Evolutionary conservation across 1,140 invertebrate species (phyloP), one percentile per base, ranked within the genome.

Genomic region (Drosophila sp.): DNA sequence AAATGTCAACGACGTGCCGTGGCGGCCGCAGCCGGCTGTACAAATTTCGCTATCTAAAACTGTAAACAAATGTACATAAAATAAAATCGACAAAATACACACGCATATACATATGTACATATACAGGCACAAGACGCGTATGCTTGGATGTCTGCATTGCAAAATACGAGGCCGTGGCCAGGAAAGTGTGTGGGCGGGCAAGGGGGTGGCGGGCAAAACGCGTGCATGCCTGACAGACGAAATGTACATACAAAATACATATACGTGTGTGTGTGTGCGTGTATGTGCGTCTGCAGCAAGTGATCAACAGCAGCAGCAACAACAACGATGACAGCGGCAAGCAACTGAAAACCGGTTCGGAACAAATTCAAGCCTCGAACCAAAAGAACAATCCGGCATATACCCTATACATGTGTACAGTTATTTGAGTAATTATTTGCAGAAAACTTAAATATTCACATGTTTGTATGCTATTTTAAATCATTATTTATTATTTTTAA

Each of bases 21-120:
- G 48, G 57, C 63, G 53, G 46, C 48, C 58, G 40, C 58, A 54
- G 64, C 46, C 59, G 59, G 81, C 81, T 86, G 81, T 86, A 86
- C 81, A 86, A 86, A 86, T 87, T 89, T 87, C 69, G 83, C 82
- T 87, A 87, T 87, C 82, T 89, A 89, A 87, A 87, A 89, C 76
- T 87, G 82, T 87, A 89, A 89, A 87, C 83, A 82, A 89, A 86
- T 89, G 82, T 87, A 89, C 83, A 86, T 87, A 82, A 87, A 87
- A 86, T 84, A 78, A 82, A 86, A 86, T 86, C 78, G 81, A 86
- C 82, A 86, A 75, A 76, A 86, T 84, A 78, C 71, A 86, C 57
- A 64, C 41, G 56, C 46, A 63, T 54, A 45, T 29, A 59, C 8
- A 29, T 40, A 34, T 34, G 9, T 32, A 43, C 43, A 7, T 48